Evolutionary conservation across 2,888 invertebrate species (phyloP), one percentile per base, ranked within the genome.

Genomic region (Stramonita haemastoma): DNA sequence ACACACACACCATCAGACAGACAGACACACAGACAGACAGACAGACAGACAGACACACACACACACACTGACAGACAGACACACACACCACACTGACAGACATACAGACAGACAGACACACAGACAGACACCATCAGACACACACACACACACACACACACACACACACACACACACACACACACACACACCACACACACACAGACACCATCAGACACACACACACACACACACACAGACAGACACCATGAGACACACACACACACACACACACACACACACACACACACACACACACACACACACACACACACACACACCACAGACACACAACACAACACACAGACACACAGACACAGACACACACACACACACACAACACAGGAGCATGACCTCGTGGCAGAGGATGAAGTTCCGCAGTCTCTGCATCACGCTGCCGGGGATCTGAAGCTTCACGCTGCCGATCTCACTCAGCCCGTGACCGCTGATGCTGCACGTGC

Each of bases 351-450:
- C 1, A n/a, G 1, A 17, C 1, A n/a, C 73, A 29, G 32, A 34
- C 90, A n/a, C n/a, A n/a, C n/a, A n/a, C n/a, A n/a, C n/a, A n/a
- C n/a, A n/a, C n/a, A n/a, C n/a, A n/a, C n/a, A n/a, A n/a, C n/a
- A n/a, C 0, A 90, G 88, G 4, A 90, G 46, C 2, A 85, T 88
- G 32, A 90, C 88, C 19, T 86, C 73, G n/a, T 90, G 87, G 79
- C 26, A 32, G 19, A 73, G 86, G 57, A 90, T 77, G 81, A 90
- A 90, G 29, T 22, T 86, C 6, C 22, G 15, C 36, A 90, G 84
- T 29, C 87, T 88, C 36, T 86, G 88, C 4, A 88, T 46, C 19
- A 88, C 46, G 8, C 36, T 79, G 17, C 77, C 60, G 8, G 90
- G 73, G 32, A 90, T n/a, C 22, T 79, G 46, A 26, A 79, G 60